phyloP scores from a whole-genome alignment of 1,140 invertebrate genomes.

The Anadara kagoshimensis region DNA sequence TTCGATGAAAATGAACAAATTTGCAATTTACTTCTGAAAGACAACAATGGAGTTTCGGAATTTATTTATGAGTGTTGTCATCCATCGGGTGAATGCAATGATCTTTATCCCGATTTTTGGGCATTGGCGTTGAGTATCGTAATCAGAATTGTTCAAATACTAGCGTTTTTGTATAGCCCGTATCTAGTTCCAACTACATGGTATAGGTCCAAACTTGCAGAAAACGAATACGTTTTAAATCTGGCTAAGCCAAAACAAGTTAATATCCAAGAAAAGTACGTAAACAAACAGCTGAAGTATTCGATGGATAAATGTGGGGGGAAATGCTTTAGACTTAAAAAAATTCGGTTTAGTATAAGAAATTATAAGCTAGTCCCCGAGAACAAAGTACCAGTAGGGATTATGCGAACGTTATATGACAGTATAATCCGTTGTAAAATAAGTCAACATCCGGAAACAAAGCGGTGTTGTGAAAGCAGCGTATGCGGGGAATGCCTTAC shows the following conservation, averaged over 20 bases:
- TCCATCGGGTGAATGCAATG: not conserved
- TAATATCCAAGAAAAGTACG: not conserved
- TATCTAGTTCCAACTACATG: not conserved
- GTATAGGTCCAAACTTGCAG: conserved; percentile 1
- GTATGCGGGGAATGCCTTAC: conserved; percentile 1
- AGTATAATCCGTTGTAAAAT: conserved; percentile 52
- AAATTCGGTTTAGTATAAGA: conserved; percentile 37
- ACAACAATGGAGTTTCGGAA: not conserved
- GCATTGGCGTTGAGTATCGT: not conserved
- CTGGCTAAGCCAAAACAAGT: not conserved
- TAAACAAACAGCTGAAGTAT: not conserved
- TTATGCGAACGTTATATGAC: conserved; percentile 42
- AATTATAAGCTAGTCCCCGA: conserved; percentile 39
- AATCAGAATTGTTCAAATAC: not conserved
- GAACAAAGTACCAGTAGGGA: conserved; percentile 45
- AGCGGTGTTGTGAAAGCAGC: conserved; percentile 30
- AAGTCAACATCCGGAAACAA: conserved; percentile 22
- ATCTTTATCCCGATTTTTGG: conserved; percentile 3
- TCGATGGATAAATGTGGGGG: not conserved
- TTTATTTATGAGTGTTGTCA: conserved; percentile 6
- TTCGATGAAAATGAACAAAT: not conserved
- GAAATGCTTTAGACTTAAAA: not conserved
- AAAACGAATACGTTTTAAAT: not conserved
- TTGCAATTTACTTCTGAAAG: conserved; percentile 1
- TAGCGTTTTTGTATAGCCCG: conserved; percentile 5